Evolutionary conservation across 2,888 invertebrate genomes (phyloP).

Genomic region (Netelia virgata): DNA sequence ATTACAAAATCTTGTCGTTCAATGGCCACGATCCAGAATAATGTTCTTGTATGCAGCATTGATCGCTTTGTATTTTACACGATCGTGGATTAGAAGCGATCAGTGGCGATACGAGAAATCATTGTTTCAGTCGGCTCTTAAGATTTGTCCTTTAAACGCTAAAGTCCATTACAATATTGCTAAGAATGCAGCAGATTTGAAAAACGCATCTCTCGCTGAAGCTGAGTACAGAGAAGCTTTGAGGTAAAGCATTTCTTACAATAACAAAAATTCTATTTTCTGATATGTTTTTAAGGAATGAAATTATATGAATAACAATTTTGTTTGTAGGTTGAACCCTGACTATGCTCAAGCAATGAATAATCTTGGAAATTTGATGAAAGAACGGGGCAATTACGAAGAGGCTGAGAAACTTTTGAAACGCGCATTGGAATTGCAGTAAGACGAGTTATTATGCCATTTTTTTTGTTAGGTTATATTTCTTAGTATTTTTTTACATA

Average conservation of each 20-base stretch:
- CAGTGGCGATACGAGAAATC: conserved; percentile 93
- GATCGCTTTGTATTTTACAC: conserved; percentile 79
- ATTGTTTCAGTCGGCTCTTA: conserved; percentile 92
- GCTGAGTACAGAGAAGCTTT: conserved; percentile 92
- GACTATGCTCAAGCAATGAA: conserved; percentile 97
- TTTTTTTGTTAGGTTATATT: too few species aligned
- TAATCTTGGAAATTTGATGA: conserved; percentile 94
- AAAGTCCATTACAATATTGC: conserved; percentile 97
- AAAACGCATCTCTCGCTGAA: conserved; percentile 90
- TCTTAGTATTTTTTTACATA: too few species aligned
- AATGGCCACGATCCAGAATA: conserved; percentile 69
- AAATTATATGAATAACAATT: conserved; percentile 48
- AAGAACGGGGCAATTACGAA: conserved; percentile 88
- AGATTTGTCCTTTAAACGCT: conserved; percentile 96
- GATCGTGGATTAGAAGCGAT: conserved; percentile 86
- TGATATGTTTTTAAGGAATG: neutral
- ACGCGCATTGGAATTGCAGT: conserved; percentile 91
- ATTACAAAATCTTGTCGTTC: conserved; percentile 84
- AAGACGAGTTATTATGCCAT: conserved; percentile 74
- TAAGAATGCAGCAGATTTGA: conserved; percentile 92
- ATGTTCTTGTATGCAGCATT: conserved; percentile 77
- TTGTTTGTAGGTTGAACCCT: conserved; percentile 88
- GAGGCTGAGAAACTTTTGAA: conserved; percentile 91
- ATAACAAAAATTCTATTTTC: conserved; percentile 34
- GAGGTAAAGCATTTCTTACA: conserved; percentile 84